Percentiles rank a stretch among this genome's conserved stretches.
These are phyloP conservation scores for Urocyon cinereoargenteus DNA, from an alignment of 2,797 vertebrate species.

Conservation along the genomic window DNA sequence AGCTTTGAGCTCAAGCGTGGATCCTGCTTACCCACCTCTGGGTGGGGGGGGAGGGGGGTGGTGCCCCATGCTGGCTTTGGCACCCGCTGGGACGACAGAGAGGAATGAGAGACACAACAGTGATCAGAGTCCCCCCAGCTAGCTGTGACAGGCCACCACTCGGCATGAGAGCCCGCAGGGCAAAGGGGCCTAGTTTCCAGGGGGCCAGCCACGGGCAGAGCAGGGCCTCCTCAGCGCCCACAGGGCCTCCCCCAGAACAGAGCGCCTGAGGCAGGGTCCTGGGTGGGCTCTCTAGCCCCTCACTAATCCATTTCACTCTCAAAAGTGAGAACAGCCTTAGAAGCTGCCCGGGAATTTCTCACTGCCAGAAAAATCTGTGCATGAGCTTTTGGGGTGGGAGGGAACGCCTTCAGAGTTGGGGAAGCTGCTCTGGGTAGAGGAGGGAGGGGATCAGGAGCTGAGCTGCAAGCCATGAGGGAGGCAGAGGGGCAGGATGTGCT, in stretches of 20 bases:
- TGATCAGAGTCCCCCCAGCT: neutral
- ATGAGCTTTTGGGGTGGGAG: neutral
- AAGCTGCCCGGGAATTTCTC: neutral
- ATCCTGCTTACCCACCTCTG: accelerated
- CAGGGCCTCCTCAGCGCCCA: neutral
- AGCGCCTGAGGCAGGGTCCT: neutral
- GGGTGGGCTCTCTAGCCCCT: neutral
- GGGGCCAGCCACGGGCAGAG: neutral
- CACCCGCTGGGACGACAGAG: accelerated
- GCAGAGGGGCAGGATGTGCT: accelerated
- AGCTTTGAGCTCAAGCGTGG: accelerated
- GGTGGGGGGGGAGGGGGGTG: no score
- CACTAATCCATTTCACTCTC: neutral
- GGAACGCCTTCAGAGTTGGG: neutral
- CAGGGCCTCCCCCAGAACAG: accelerated
- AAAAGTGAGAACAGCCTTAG: neutral
- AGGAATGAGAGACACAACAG: neutral
- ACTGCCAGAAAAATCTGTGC: neutral
- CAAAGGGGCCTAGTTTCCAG: neutral
- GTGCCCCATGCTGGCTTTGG: neutral
- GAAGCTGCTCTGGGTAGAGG: neutral
- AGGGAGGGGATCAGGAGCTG: neutral
- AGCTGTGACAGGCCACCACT: neutral
- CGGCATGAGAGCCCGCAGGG: accelerated
- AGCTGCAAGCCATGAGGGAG: accelerated